Evolutionary conservation across 2,113 vertebrate genomes (phyloP), one percentile per base, ranked within the genome.

Genomic region (Globicephala melas): DNA sequence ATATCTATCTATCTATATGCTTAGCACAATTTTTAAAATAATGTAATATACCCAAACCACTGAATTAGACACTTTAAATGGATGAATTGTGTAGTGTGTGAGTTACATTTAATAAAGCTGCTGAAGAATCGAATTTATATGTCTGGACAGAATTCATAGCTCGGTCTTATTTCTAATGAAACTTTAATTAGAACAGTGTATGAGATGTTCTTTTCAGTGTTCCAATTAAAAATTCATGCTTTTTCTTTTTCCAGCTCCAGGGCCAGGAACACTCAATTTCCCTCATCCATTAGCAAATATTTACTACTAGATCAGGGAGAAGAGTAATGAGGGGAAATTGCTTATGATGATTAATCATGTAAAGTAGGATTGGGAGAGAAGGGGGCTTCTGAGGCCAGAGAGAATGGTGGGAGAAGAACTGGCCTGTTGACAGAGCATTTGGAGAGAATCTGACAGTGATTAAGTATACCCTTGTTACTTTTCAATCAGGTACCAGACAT

Each of bases 281-380:
- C 10, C 25, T 44, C 50, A 50, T 71, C 71, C 62, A 79, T 70
- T 80, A 94, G 81, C 41, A 97, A 90, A 85, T 88, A 90, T 84
- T 97, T 90, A 96, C 65, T 55, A 84, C 44, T 38, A 62, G 55
- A n/a, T 44, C 36, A 71, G 21, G 28, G 70, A 76, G 73, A 95
- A 85, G 94, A 94, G 95, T 53, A 70, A 90, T 18, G 25, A 36
- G 53, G n/a, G 84, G 67, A 86, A 94, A 81, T 68, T 87, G 38
- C 47, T 73, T 84, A 38, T 60, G 21, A 50, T 26, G n/a, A 50
- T 50, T 80, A 85, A 81, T 62, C 77, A 47, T 23, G n/a, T 47
- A 25, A 94, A 55, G 13, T 8, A 26, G 87, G 50, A 9, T 1
- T 71, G 13, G 50, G 20, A 82, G 33, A 79, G 50, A 68, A 60